phyloP scores from a whole-genome alignment of 2,797 vertebrate species.

The Dromococcyx pavoninus region DNA sequence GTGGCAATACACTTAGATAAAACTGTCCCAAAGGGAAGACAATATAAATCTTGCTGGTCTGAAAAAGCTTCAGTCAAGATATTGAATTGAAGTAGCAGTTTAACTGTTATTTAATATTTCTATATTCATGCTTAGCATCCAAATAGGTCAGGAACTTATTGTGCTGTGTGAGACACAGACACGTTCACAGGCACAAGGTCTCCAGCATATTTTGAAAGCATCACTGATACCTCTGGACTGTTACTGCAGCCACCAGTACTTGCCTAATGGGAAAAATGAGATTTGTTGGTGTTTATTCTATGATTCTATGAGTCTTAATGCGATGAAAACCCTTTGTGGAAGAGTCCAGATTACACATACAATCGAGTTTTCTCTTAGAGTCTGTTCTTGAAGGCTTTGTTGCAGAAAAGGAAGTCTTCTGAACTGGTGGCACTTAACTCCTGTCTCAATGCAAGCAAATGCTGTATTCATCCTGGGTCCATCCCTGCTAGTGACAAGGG shows the following conservation, averaged over 20 bases:
- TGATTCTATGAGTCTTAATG: too few species aligned
- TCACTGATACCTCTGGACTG: background rate
- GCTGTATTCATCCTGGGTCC: background rate
- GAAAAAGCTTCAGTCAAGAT: slow-evolving; percentile 39
- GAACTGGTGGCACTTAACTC: background rate
- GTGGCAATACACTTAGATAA: background rate
- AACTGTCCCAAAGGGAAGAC: slow-evolving; percentile 10
- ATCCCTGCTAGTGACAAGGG: background rate
- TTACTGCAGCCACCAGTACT: background rate
- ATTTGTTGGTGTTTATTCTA: background rate
- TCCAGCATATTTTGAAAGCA: background rate
- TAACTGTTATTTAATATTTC: slow-evolving; percentile 23
- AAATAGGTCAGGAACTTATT: slow-evolving; percentile 15
- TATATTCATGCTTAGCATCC: background rate
- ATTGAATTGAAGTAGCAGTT: slow-evolving; percentile 8
- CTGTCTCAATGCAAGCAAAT: background rate
- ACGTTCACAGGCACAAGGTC: background rate
- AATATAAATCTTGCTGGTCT: background rate
- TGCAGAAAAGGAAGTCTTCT: background rate
- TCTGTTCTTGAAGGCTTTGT: background rate
- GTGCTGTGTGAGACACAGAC: background rate
- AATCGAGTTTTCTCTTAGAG: background rate
- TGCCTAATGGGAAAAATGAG: background rate
- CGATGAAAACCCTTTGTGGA: background rate
- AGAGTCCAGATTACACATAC: background rate